Conservation (phyloP, 2,113 vertebrate genomes). For the Micronisus gabar region DNA sequence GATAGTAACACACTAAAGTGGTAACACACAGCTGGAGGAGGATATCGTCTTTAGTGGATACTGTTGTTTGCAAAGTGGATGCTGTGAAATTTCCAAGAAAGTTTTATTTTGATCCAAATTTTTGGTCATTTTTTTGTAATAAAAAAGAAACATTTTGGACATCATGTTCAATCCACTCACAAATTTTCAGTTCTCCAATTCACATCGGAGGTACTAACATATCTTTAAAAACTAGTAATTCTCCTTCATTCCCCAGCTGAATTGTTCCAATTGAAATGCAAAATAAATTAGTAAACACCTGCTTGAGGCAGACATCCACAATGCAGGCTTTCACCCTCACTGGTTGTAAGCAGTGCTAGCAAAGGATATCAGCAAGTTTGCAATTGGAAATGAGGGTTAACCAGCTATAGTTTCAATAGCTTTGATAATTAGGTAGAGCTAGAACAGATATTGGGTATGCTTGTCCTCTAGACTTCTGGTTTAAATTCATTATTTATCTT, state of each 20-base stretch:
- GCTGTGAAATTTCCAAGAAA: neutral
- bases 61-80: neutral
- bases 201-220: neutral
- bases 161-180: neutral
- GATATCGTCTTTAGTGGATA: neutral
- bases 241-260: neutral
- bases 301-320: neutral
- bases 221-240: neutral
- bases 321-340: neutral
- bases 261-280: neutral
- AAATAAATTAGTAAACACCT: slow-evolving; percentile 4
- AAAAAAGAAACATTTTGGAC: neutral
- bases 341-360: neutral
- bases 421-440: neutral
- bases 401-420: neutral
- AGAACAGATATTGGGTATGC: neutral
- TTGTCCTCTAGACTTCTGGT: neutral
- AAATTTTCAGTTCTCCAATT: neutral
- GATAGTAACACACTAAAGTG: neutral
- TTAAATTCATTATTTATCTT: neutral
- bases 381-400: neutral
- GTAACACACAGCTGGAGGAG: neutral
- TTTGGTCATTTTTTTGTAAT: neutral
- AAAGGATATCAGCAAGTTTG: neutral
- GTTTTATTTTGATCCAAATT: neutral